Percentiles rank a stretch among this genome's conserved stretches.
These are phyloP conservation scores for Percopsis omiscomaycus DNA, from an alignment of 2,797 vertebrate species.

Conservation along the genomic window DNA sequence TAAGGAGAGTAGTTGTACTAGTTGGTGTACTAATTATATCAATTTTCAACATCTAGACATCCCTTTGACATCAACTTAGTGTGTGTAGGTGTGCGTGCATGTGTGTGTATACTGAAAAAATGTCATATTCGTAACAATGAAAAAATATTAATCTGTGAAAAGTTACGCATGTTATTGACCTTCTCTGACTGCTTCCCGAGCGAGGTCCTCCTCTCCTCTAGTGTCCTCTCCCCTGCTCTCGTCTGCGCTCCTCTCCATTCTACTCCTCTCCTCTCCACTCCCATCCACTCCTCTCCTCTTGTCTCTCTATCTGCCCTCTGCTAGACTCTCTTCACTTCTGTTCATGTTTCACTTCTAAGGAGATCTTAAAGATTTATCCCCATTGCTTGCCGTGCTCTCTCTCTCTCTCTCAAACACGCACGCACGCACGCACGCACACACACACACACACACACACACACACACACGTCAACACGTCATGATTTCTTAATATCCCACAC, in stretches of 20 bases:
- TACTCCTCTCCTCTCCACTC: not conserved
- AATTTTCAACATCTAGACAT: too few relatives aligned
- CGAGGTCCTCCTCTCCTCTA: too few relatives aligned
- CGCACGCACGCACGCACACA: constrained; percentile 9
- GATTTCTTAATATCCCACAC: constrained; percentile 67
- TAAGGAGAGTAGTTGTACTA: too few relatives aligned
- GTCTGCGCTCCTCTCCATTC: not conserved
- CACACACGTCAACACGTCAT: constrained; percentile 54
- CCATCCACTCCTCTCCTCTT: not conserved
- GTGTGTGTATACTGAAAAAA: too few relatives aligned
- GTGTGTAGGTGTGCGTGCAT: too few relatives aligned
- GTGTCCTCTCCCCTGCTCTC: too few relatives aligned
- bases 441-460: constrained; percentile 36
- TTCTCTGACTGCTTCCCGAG: constrained; percentile 1
- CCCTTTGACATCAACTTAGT: too few relatives aligned
- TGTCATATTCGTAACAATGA: too few relatives aligned
- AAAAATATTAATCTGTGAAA: not conserved
- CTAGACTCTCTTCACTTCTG: constrained; percentile 54
- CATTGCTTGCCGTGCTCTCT: constrained; percentile 21
- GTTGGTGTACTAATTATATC: too few relatives aligned
- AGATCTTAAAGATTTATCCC: constrained; percentile 55
- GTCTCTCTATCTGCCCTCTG: constrained; percentile 10
- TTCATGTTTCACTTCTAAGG: constrained; percentile 58
- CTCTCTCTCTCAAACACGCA: constrained; percentile 33
- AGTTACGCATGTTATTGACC: constrained; percentile 37